Evolutionary conservation across 2,113 vertebrate genomes (phyloP).

Genomic region (Bos taurus): DNA sequence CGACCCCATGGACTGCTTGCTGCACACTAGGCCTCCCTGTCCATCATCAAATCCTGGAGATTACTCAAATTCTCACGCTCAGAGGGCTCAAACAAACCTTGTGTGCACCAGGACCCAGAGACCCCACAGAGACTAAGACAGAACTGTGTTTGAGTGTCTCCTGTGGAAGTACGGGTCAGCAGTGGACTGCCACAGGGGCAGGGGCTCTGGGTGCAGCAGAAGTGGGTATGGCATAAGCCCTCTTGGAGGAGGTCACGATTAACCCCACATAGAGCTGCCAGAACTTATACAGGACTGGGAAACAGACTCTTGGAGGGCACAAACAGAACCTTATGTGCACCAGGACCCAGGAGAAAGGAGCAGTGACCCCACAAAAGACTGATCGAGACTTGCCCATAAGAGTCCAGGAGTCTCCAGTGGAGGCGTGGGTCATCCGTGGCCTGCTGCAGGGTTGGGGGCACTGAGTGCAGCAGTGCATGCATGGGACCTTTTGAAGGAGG

Average conservation of each 20-base stretch:
- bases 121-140: background rate
- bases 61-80: background rate
- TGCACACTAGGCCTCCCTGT: background rate
- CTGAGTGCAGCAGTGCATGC: background rate
- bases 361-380: background rate
- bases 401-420: background rate
- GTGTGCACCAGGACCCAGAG: background rate
- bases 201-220: background rate
- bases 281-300: background rate
- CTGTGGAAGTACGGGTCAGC: background rate
- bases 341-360: background rate
- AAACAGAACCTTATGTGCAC: background rate
- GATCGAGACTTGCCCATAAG: background rate
- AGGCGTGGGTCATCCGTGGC: rapidly evolving
- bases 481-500: background rate
- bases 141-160: background rate
- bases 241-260: background rate
- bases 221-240: background rate
- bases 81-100: background rate
- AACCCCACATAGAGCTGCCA: background rate
- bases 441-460: background rate
- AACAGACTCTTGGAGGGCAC: background rate
- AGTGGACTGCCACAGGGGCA: rapidly evolving
- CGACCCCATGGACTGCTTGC: background rate
- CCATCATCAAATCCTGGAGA: background rate